Evolutionary conservation across 2,888 invertebrate genomes (phyloP), one percentile per base, ranked within the genome.

Genomic region (Ophion ventricosus): DNA sequence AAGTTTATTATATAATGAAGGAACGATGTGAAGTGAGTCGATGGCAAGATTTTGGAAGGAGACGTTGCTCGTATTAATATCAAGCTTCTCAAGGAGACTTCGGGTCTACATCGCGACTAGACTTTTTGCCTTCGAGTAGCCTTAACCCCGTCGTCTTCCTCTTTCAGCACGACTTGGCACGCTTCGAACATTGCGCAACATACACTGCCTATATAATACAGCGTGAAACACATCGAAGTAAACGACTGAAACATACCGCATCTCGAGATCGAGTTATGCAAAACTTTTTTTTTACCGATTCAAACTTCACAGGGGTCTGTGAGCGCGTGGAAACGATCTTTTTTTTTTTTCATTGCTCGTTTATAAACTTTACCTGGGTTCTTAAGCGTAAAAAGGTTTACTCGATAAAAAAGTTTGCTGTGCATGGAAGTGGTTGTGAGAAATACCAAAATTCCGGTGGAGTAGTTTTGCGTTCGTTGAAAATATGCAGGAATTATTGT

Each of bases 61-160:
- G 43, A 66, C 66, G 26, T 64, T 57, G 70, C 66, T 75, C 85
- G 81, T 86, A 87, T 85, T 87, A 87, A 87, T 87, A 87, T 66
- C 76, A 72, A 49, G 66, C 43, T 76, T 80, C 80, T 87, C 84
- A 85, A 87, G 85, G 86, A 80, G 82, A 79, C 35, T 40, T 74
- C 61, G 43, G 80, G 83, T 86, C 83, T 82, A 59, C 72, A 40
- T 63, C 80, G 64, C 64, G 84, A 76, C 84, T 84, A 86, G 86
- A 87, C 83, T 81, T 72, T 75, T 80, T 73, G 73, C 80, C 80
- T 80, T 80, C 80, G 72, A 72, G 73, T 73, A 66, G 72, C 77
- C 73, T 74, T 63, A 69, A 70, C 79, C 72, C 59, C 74, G n/a
- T 75, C 63, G 63, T 72, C 72, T 54, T 35, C 72, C 63, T 56